Evolutionary conservation across 2,113 vertebrate genomes (phyloP), one percentile per base, ranked within the genome.

Genomic region (Odobenus rosmarus): DNA sequence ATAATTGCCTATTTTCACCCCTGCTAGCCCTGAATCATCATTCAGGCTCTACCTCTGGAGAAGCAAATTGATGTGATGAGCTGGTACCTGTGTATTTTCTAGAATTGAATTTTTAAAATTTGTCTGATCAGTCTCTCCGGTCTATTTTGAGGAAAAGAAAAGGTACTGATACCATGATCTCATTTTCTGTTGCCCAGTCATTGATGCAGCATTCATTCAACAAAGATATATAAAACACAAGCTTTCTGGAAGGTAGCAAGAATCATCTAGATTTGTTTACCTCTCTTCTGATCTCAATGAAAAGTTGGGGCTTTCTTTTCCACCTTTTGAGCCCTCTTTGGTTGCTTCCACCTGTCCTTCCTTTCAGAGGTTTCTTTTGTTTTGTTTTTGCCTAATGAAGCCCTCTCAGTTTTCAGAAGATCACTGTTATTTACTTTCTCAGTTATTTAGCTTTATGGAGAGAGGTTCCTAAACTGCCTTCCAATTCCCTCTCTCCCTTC

Each of bases 351-450:
- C 19, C 5, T 33, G 64, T 36, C 11, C 15, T 80, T 33, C 23
- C 74, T 49, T 81, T 72, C 18, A 67, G 18, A 89, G 55, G 18
- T 64, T 90, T 96, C n/a, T 80, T 90, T 81, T 94, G 46, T 51
- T 86, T 90, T 67, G 13, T 67, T 91, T 77, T 64, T 94, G 19
- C 64, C 49, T 57, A 82, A 42, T 49, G 14, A 87, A 39, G 46
- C 33, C 80, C 39, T 72, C 24, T 82, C 24, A 76, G 26, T 57
- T 86, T 74, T 55, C 57, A 89, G 59, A 16, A 31, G 31, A 86
- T 90, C 26, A 53, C 31, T 39, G 12, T 61, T 77, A 77, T 24
- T 61, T 85, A 39, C 39, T 51, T 91, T 81, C 72, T 36, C 46
- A 93, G 49, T 24, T 31, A 5, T 59, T 86, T 71, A 33, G 42